Evolutionary conservation across 2,888 invertebrate genomes (phyloP).

Genomic region (Tolmerus cingulatus): DNA sequence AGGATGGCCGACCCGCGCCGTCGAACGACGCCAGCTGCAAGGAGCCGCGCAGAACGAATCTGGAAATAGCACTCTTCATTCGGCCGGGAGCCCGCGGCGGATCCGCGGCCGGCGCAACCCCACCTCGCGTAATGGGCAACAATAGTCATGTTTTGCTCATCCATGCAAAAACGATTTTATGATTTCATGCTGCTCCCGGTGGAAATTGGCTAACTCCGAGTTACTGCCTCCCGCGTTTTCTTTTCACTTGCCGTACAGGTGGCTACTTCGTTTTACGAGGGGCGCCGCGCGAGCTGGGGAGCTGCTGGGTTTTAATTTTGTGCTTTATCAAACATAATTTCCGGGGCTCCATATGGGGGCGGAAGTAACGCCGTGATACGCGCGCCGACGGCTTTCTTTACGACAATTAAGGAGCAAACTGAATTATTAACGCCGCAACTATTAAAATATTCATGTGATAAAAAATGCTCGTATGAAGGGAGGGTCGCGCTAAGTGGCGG

Average conservation of each 20-base stretch:
- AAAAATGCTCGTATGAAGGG: not conserved
- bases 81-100: not conserved
- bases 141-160: not conserved
- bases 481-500: not conserved
- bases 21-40: not conserved
- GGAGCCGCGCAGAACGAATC: not conserved
- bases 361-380: not conserved
- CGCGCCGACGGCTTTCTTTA: not conserved
- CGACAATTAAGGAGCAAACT: not conserved
- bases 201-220: constrained; percentile 23
- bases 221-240: constrained; percentile 14
- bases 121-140: not conserved
- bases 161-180: constrained; percentile 13
- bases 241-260: constrained; percentile 22
- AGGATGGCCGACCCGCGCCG: not conserved
- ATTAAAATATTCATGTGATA: not conserved
- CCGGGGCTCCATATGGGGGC: not conserved
- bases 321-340: not conserved
- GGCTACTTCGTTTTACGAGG: not conserved
- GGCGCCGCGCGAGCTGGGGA: not conserved
- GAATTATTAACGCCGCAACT: not conserved
- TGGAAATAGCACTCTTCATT: constrained; percentile 5
- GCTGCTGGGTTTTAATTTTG: constrained; percentile 8
- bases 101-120: not conserved
- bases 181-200: constrained; percentile 9